Evolutionary conservation across 2,888 invertebrate species (phyloP).

Genomic region (Dynastes maya): DNA sequence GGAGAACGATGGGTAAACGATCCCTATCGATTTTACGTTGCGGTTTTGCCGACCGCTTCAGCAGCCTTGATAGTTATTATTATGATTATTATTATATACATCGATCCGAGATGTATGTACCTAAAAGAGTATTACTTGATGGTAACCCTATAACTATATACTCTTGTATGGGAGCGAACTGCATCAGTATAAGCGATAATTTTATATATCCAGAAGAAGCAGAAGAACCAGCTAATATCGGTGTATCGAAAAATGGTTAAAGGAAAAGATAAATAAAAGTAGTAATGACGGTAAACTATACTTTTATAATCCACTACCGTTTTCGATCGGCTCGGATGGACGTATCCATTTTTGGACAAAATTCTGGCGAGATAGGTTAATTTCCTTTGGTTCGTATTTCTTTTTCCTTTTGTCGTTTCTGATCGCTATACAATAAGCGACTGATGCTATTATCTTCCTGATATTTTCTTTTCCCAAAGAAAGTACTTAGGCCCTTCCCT

Average conservation of each 20-base stretch:
- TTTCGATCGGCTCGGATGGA: neutral
- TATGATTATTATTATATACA: neutral
- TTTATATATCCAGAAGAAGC: neutral
- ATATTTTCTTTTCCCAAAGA: too few relatives aligned
- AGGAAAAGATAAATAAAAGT: too few relatives aligned
- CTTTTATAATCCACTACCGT: constrained; percentile 8
- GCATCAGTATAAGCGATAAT: neutral
- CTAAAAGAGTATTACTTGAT: neutral
- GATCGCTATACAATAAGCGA: too few relatives aligned
- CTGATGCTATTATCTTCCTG: too few relatives aligned
- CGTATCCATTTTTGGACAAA: too few relatives aligned
- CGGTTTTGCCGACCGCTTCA: constrained; percentile 9
- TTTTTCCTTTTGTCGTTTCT: too few relatives aligned
- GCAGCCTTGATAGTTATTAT: constrained; percentile 16
- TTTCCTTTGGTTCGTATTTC: too few relatives aligned
- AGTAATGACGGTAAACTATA: too few relatives aligned
- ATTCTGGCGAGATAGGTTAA: too few relatives aligned
- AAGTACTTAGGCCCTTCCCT: too few relatives aligned
- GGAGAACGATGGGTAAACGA: neutral
- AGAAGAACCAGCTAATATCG: neutral
- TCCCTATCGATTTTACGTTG: constrained; percentile 33
- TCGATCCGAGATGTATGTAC: neutral
- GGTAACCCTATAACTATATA: constrained; percentile 5
- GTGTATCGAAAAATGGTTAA: neutral
- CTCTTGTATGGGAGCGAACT: neutral